Evolutionary conservation across 2,113 vertebrate genomes (phyloP), one percentile per base, ranked within the genome.

Genomic region (Scatophagus argus): DNA sequence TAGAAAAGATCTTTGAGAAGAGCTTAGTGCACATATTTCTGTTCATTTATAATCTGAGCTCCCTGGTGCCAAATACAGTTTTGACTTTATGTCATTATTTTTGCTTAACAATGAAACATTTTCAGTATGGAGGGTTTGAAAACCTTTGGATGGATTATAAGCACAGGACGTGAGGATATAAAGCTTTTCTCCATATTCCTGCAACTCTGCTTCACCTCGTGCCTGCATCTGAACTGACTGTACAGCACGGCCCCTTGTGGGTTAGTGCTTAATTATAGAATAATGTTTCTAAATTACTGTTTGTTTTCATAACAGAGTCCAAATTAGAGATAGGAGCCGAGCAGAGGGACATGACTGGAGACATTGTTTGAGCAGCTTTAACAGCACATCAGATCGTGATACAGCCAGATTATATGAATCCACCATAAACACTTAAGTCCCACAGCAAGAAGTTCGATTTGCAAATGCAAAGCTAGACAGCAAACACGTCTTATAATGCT

Each of bases 261-360:
- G 62, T 75, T 38, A 34, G 60, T 62, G 73, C 63, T 82, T 85
- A 85, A 85, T 90, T 84, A 81, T 60, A 79, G 73, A 82, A 85
- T 74, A 59, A 79, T 82, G 73, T 71, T 65, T 74, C 79, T 58
- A 84, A 84, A 88, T 89, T 10, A 47, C 85, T 74, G 61, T 73
- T 84, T 92, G 77, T 87, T 92, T 89, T 87, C 82, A 87, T 52
- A 90, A 88, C 88, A 88, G 59, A 77, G 74, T 47, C 65, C 36
- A 84, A 83, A 89, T 89, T 84, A 89, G 60, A 91, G 64, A 64
- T 55, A n/a, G 65, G 60, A 76, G 70, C 34, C 10, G 43, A 78
- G 77, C 61, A 72, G 52, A 69, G 58, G 82, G 4, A 23, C 46
- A 68, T 87, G 29, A 91, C 58, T 82, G 47, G 38, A 75, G 66